These are phyloP conservation scores for Chirona hameri DNA, from an alignment of 2,888 invertebrate genomes.

Conservation along the genomic window DNA sequence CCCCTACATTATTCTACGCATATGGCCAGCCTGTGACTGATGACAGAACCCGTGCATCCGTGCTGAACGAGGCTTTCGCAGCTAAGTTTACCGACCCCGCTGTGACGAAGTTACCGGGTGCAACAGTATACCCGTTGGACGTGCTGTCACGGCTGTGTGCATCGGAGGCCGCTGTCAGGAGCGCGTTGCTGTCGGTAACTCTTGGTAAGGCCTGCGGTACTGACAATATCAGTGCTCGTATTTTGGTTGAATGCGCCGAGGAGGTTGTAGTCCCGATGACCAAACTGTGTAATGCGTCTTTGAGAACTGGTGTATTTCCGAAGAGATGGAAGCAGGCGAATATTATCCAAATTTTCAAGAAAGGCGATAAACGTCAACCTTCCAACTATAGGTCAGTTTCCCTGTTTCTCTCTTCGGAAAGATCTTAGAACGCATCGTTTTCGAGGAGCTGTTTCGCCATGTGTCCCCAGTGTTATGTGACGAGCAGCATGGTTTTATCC, in stretches of 20 bases:
- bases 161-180: neutral
- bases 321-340: neutral
- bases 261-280: neutral
- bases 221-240: neutral
- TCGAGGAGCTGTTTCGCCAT: too few relatives aligned
- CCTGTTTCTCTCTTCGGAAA: too few relatives aligned
- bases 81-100: neutral
- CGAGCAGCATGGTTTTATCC: too few relatives aligned
- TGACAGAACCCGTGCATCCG: neutral
- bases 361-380: too few relatives aligned
- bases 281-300: neutral
- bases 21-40: neutral
- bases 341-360: too few relatives aligned
- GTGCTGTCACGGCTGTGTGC: neutral
- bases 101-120: neutral
- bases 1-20: neutral
- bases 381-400: too few relatives aligned
- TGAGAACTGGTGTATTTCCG: neutral
- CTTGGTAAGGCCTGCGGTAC: neutral
- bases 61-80: neutral
- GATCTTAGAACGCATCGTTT: too few relatives aligned
- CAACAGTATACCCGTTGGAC: neutral
- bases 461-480: too few relatives aligned
- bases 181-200: neutral
- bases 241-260: neutral